Percentiles rank a stretch among this genome's conserved stretches.
Conservation (phyloP, 1,140 invertebrate species). For the Oreohelix idahoensis region DNA sequence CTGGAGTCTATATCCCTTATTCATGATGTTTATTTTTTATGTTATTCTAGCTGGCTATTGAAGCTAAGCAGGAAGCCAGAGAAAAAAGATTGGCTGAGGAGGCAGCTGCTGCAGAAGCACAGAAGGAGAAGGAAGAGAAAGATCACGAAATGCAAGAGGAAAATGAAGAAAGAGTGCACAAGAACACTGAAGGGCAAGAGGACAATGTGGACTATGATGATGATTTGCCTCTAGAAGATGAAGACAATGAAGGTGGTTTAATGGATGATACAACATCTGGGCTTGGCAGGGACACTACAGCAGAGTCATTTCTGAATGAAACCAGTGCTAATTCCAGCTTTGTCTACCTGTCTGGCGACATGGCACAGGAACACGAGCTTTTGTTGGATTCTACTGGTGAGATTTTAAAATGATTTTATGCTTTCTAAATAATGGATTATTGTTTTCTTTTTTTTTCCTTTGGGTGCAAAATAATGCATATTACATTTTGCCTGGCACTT, state of each 20-base stretch:
- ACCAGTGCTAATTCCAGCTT: slow-evolving; percentile 6
- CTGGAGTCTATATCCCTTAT: too few relatives aligned
- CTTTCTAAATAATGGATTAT: too few relatives aligned
- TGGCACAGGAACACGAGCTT: neutral
- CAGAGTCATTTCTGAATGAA: slow-evolving; percentile 1
- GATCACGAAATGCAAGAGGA: slow-evolving; percentile 13
- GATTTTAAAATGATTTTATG: too few relatives aligned
- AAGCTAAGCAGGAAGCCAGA: slow-evolving; percentile 35
- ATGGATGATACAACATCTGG: neutral
- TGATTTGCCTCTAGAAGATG: slow-evolving; percentile 11
- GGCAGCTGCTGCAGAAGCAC: neutral
- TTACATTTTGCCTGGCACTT: too few relatives aligned
- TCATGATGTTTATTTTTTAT: too few relatives aligned
- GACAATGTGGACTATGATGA: slow-evolving; percentile 30
- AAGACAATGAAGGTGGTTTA: slow-evolving; percentile 15
- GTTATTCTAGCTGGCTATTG: slow-evolving; percentile 18
- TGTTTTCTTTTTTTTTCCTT: too few relatives aligned
- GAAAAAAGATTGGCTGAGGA: slow-evolving; percentile 39
- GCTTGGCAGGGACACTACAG: neutral
- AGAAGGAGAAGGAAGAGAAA: neutral
- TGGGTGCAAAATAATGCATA: too few relatives aligned
- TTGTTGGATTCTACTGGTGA: neutral
- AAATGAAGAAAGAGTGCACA: neutral
- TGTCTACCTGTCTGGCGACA: slow-evolving; percentile 5
- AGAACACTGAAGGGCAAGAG: neutral